Evolutionary conservation across 2,797 vertebrate genomes (phyloP), one percentile per base, ranked within the genome.

Genomic region (Eutrigla gurnardus): DNA sequence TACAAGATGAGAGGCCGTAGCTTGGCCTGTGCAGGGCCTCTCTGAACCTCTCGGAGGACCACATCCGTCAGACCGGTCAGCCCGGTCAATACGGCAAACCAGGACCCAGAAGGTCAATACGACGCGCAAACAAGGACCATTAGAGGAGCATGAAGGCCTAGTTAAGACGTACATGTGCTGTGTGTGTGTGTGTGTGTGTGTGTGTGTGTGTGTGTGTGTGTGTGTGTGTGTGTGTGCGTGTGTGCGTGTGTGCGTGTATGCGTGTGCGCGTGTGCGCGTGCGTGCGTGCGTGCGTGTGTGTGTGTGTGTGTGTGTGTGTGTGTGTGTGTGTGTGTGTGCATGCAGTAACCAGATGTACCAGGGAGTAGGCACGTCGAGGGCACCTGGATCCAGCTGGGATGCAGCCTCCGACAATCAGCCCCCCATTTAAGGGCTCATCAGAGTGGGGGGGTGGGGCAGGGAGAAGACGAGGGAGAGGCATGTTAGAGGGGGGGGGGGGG

Each of bases 291-390:
- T 35, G 3, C 3, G 13, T 11, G n/a, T 42, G 36, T 54, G 46
- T 46, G 59, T 52, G 62, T 18, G 57, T 55, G 42, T 25, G 17
- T 47, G 37, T 40, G 54, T 11, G 15, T 37, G 35, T 15, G 13
- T 35, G 3, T 5, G 13, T 11, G n/a, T 42, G 36, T 54, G 46
- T 46, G 59, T 52, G 62, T 18, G 57, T 55, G 42, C 13, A 15
- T 7, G 55, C 33, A 25, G 65, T 93, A 93, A 93, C 83, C 76
- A 87, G 82, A 84, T 92, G 90, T 89, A 86, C 90, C 78, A 37
- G 42, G 8, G 65, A 86, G 60, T 59, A 74, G 90, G 90, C 93
- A 93, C 91, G 89, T 78, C 63, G 75, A 80, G 66, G 76, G 65
- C 52, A 59, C 74, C 73, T 83, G 70, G 72, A 87, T 32, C 74